Base-by-base conservation (phyloP, 2,888 invertebrate genomes). In the Drosophila parthenogenetica region DNA sequence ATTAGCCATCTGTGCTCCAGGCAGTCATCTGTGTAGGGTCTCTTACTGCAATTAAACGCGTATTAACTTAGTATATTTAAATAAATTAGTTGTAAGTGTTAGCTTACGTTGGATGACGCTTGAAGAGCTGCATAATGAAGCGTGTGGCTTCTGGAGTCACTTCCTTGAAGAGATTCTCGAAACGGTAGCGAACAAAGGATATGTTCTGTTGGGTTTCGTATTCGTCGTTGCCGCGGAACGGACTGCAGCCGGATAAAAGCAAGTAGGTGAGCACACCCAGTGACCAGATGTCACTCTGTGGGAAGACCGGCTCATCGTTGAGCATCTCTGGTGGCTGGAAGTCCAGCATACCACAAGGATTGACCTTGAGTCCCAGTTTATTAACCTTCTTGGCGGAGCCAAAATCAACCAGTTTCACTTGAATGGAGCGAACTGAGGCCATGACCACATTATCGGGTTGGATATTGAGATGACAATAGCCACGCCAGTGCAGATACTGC, bases 381-480 rank as follows among this genome's bases (percentile, higher is more conserved):
- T 95, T 95, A 2, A 98, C 96, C 85, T 94, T 94, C 83, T 96
- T 96, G 1, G 98, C 96, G 5, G 96, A 95, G 0, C 98, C 98
- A 90, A 99, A 96, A 92, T 99, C 99, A 5, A 98, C 95, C 48
- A 99, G 93, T 92, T 98, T 99, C 2, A 99, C 94, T 91, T 97
- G 96, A 8, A 96, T 94, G 0, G 96, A 95, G 77, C 98, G 93
- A 14, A 97, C 95, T 0, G 96, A 95, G 1, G 96, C 95, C 96
- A 99, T 97, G 3, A 98, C 97, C 22, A 99, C 94, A 92, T 99
- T 99, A 90, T 98, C 98, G 0, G 99, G 99, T 92, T 99, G 97
- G 51, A 98, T 93, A 91, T 98, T 96, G 70, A 98, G 93, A 91
- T 98, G 97, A 81, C 96, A 96, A 79, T 95, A 95, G 2, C 98